phyloP scores from a whole-genome alignment of 2,797 vertebrate genomes.

The Furcifer pardalis region DNA sequence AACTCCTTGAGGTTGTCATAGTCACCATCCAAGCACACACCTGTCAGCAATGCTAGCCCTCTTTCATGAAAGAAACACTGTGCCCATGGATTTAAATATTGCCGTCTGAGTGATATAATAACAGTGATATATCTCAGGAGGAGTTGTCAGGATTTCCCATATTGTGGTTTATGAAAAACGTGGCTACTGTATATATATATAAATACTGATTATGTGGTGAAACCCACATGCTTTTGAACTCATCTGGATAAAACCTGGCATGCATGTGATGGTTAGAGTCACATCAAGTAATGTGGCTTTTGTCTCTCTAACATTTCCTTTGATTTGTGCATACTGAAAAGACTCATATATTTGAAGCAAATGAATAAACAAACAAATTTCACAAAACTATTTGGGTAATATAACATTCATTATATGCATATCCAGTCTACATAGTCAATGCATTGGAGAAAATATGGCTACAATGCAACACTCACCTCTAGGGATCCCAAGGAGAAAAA shows the following conservation, averaged over 20 bases:
- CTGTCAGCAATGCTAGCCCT: neutral
- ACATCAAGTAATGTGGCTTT: neutral
- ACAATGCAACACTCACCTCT: slow-evolving; percentile 6
- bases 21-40: too few relatives aligned
- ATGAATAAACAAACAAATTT: neutral
- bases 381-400: neutral
- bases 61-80: neutral
- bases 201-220: neutral
- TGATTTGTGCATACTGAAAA: neutral
- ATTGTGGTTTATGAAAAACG: neutral
- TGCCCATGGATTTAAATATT: neutral
- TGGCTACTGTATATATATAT: neutral
- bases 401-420: neutral
- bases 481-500: slow-evolving; percentile 9
- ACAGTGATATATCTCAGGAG: neutral
- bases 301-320: neutral
- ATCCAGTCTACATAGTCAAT: neutral
- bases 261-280: neutral
- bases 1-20: neutral
- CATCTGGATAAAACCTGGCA: neutral
- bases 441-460: too few relatives aligned
- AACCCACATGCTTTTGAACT: neutral
- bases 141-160: neutral
- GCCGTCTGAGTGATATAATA: neutral
- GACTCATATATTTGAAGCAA: neutral